phyloP scores from a whole-genome alignment of 2,888 invertebrate genomes.

The Meteorus cinctellus region DNA sequence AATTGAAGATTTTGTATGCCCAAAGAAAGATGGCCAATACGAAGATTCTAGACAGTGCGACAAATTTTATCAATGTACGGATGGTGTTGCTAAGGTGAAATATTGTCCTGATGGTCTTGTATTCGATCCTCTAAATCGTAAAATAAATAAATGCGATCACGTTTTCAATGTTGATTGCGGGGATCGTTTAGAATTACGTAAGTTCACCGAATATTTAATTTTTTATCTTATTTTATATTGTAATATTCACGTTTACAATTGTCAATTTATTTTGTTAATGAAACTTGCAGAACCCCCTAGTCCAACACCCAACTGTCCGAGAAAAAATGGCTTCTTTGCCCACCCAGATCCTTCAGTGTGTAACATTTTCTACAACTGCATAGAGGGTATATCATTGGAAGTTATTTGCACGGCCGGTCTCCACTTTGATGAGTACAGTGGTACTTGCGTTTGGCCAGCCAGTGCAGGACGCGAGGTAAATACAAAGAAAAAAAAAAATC shows the following conservation, averaged over 20 bases:
- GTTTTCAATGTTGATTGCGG: conserved; percentile 94
- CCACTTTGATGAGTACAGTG: conserved; percentile 91
- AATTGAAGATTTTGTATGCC: conserved; percentile 82
- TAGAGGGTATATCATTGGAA: conserved; percentile 87
- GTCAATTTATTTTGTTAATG: conserved; percentile 3
- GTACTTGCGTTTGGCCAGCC: conserved; percentile 93
- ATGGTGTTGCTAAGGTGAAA: conserved; percentile 83
- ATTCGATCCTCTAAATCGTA: conserved; percentile 88
- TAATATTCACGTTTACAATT: neutral
- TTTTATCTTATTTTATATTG: neutral
- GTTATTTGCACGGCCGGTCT: conserved; percentile 90
- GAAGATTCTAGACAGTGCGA: conserved; percentile 89
- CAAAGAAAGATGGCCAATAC: conserved; percentile 87
- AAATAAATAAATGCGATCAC: conserved; percentile 93
- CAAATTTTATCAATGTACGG: conserved; percentile 87
- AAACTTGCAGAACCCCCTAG: conserved; percentile 82
- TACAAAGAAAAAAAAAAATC: conserved; percentile 70
- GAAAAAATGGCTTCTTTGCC: conserved; percentile 92
- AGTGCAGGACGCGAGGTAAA: conserved; percentile 85
- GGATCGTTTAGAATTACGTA: conserved; percentile 90
- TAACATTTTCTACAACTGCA: conserved; percentile 91
- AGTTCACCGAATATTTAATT: conserved; percentile 73
- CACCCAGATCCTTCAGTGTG: conserved; percentile 89
- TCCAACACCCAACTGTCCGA: conserved; percentile 82
- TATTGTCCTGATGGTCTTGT: conserved; percentile 92